Evolutionary conservation across 2,888 invertebrate species (phyloP), one percentile per base, ranked within the genome.

Genomic region (Scaptomyza tumidula): DNA sequence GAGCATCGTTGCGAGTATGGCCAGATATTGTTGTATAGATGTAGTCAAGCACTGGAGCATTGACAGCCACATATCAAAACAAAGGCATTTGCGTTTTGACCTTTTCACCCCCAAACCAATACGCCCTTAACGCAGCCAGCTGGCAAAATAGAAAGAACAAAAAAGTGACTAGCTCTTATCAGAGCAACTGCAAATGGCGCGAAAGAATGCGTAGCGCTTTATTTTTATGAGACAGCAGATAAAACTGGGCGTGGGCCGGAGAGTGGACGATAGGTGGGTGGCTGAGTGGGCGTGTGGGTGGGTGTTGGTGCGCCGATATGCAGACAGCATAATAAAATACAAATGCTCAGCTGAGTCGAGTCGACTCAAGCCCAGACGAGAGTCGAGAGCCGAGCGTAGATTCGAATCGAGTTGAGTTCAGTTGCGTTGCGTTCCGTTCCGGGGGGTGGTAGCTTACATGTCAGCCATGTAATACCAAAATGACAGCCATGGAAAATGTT

Each of bases 151-250:
- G 52, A 19, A 11, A 41, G 27, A 19, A 50, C 41, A 41, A 55
- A 58, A 62, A 46, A 60, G 75, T 66, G 70, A 76, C 79, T 78
- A 73, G 74, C 83, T 80, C 80, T 86, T 86, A 86, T 86, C 85
- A 83, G 80, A 75, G 81, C 72, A 71, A 86, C 86, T 87, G 85
- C 85, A 85, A 85, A 85, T 85, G 88, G 85, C 88, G 88, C 87
- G 85, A 86, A 86, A 86, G 85, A 86, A 86, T 86, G 86, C 85
- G 88, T 79, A 87, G 72, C 88, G 85, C 83, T 86, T 86, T 86
- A 87, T 86, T 86, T 86, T 86, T 86, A 86, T 87, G 85, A 74
- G 86, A 71, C 49, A 75, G 54, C 67, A 86, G 88, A 86, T 86
- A 86, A 86, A 81, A 71, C 77, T 58, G 71, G 63, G 64, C 66